Evolutionary conservation across 2,113 vertebrate genomes (phyloP).

Genomic region (Pleuronectes platessa): DNA sequence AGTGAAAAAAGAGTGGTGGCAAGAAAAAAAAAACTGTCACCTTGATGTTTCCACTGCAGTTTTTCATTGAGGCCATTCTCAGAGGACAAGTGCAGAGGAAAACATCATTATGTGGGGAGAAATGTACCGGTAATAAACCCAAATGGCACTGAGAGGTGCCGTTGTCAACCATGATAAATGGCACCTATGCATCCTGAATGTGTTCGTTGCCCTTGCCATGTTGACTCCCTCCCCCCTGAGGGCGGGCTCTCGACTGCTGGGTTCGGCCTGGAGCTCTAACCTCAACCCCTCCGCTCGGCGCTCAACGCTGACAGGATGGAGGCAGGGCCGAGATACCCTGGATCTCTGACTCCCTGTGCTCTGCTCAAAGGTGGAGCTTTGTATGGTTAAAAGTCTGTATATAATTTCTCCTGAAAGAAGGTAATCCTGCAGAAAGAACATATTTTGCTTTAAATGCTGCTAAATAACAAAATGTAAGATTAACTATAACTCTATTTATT

Average conservation of each 20-base stretch:
- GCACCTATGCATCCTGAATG: constrained; percentile 74
- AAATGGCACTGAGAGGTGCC: constrained; percentile 79
- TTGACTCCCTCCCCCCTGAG: constrained; percentile 70
- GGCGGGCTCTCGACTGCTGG: constrained; percentile 63
- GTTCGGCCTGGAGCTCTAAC: constrained; percentile 68
- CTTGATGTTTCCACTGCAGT: constrained; percentile 74
- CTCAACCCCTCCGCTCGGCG: constrained; percentile 61
- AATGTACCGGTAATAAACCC: constrained; percentile 81
- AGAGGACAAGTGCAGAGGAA: constrained; percentile 76
- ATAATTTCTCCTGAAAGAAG: not conserved
- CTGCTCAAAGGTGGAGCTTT: no score
- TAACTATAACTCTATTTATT: not conserved
- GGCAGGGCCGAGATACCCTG: constrained; percentile 24
- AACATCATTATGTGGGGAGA: constrained; percentile 79
- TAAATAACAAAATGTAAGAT: not conserved
- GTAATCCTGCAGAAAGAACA: not conserved
- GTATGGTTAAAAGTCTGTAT: constrained; percentile 23
- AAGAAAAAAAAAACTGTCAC: constrained; percentile 57
- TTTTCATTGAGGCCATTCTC: constrained; percentile 75
- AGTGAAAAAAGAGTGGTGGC: not conserved
- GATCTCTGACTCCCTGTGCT: constrained; percentile 22
- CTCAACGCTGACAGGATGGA: constrained; percentile 48
- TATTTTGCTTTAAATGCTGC: not conserved
- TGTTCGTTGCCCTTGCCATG: constrained; percentile 78
- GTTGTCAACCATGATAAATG: constrained; percentile 81